phyloP scores from a whole-genome alignment of 2,113 vertebrate species.

The Ptyas mucosa region DNA sequence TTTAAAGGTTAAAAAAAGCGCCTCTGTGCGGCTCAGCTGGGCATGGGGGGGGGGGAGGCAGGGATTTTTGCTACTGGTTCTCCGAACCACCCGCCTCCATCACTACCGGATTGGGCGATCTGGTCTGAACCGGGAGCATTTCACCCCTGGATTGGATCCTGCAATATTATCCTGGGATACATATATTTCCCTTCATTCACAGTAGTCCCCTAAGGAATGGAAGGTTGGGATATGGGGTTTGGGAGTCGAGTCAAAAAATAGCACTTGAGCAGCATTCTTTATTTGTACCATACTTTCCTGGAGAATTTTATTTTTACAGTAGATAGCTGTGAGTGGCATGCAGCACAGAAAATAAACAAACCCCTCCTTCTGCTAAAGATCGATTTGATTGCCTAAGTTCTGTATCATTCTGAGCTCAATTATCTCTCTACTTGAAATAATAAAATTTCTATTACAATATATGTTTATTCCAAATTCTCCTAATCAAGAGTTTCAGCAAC shows the following conservation, averaged over 20 bases:
- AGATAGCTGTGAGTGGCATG: not conserved
- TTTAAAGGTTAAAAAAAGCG: too few species aligned
- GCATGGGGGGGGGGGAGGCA: too few species aligned
- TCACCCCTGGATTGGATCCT: too few species aligned
- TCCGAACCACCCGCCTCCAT: too few species aligned
- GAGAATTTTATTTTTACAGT: not conserved
- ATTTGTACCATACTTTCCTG: not conserved
- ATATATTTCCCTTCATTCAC: not conserved
- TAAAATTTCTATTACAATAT: not conserved
- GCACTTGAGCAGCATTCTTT: not conserved
- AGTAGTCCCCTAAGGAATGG: not conserved
- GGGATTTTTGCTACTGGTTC: too few species aligned
- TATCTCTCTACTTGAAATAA: not conserved
- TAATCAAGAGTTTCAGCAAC: not conserved
- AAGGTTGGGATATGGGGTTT: not conserved
- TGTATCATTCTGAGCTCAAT: not conserved
- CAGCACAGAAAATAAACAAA: not conserved
- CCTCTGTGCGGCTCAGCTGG: too few species aligned
- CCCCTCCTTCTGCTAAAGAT: not conserved
- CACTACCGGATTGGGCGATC: too few species aligned
- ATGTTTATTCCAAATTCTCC: not conserved
- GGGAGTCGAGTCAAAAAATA: not conserved
- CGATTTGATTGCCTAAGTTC: not conserved
- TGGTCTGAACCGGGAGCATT: too few species aligned
- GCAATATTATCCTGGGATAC: not conserved